Conservation (phyloP, 2,113 vertebrate species). For the Sylvicapra grimmia region DNA sequence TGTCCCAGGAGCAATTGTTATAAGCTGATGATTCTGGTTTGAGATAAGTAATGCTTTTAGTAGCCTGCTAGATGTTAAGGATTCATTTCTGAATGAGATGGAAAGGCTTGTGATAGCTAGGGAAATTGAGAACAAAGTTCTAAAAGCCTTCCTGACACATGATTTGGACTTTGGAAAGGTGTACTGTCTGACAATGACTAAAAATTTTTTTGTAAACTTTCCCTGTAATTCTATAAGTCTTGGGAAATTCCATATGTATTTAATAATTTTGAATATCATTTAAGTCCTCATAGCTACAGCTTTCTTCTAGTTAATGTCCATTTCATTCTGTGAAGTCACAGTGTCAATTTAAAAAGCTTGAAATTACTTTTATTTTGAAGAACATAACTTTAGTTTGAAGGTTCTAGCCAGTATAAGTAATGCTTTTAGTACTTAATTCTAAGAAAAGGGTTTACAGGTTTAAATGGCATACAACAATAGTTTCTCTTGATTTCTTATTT, state of each 20-base stretch:
- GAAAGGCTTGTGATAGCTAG: background rate
- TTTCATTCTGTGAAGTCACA: background rate
- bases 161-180: background rate
- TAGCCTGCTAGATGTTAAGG: background rate
- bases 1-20: background rate
- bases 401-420: background rate
- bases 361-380: conserved; percentile 10
- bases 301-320: background rate
- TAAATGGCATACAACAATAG: background rate
- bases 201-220: background rate
- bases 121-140: conserved; percentile 25
- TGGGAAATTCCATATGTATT: background rate
- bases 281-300: background rate
- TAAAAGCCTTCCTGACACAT: background rate
- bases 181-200: background rate
- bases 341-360: background rate
- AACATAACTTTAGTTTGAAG: background rate
- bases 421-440: background rate
- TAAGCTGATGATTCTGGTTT: background rate
- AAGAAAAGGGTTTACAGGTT: background rate
- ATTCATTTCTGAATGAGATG: conserved; percentile 29
- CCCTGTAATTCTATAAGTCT: conserved; percentile 3
- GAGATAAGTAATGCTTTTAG: conserved; percentile 41
- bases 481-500: conserved; percentile 6
- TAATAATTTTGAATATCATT: background rate